These are phyloP conservation scores for Ceriagrion tenellum DNA, from an alignment of 2,888 invertebrate genomes.

Conservation along the genomic window DNA sequence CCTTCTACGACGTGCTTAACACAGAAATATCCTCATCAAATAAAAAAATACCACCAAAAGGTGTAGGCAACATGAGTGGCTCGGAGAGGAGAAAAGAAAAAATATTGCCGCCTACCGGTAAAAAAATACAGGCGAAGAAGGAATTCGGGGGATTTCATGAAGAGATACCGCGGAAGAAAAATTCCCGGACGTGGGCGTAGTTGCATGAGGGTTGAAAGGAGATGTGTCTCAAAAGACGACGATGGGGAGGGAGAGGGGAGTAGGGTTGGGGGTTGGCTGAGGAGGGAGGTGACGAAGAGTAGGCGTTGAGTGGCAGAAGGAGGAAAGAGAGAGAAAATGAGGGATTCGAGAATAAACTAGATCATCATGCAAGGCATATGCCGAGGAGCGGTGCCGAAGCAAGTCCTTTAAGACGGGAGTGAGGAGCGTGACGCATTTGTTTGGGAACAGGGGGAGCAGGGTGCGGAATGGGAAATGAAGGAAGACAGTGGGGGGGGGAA, in stretches of 20 bases:
- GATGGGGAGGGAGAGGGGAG: no score
- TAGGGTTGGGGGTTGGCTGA: no score
- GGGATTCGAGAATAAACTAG: slow-evolving; percentile 1
- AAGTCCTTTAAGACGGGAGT: slow-evolving; percentile 18
- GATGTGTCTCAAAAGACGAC: no score
- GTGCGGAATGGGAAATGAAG: neutral
- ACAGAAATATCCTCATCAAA: neutral
- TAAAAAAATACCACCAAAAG: neutral
- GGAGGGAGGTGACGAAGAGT: neutral
- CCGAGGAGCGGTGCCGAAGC: neutral
- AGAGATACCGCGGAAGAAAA: neutral
- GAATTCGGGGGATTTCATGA: neutral
- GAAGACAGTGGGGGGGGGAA: neutral
- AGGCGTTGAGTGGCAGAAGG: neutral
- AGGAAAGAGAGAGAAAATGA: neutral
- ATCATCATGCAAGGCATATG: slow-evolving; percentile 5
- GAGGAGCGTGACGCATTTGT: slow-evolving; percentile 18
- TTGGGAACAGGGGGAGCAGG: neutral
- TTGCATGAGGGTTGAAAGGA: neutral
- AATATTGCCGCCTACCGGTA: neutral
- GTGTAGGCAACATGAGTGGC: neutral
- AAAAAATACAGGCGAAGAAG: neutral
- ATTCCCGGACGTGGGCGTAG: neutral
- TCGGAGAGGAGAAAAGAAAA: neutral
- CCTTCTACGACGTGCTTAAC: neutral